Conservation (phyloP, 2,113 vertebrate genomes). For the Aegotheles bennettii region DNA sequence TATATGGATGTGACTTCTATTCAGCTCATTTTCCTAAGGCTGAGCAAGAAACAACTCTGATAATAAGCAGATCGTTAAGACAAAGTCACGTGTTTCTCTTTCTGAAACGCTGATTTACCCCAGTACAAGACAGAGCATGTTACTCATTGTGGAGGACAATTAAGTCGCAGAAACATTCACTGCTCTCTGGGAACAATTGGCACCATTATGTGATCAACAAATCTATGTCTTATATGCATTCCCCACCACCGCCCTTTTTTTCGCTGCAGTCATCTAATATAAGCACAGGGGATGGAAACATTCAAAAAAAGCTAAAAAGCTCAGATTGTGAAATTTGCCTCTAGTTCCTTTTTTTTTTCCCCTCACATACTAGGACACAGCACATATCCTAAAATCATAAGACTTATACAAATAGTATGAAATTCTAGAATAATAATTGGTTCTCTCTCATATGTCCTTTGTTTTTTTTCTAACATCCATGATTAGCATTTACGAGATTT, state of each 20-base stretch:
- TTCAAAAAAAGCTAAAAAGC: no score
- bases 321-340: neutral
- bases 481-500: neutral
- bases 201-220: conserved; percentile 33
- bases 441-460: neutral
- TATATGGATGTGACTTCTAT: neutral
- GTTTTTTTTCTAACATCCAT: neutral
- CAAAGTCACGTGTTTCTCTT: neutral
- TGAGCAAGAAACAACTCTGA: neutral
- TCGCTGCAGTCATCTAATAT: neutral
- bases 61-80: neutral
- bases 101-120: conserved; percentile 28
- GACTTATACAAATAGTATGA: neutral
- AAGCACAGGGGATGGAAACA: neutral
- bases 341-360: neutral
- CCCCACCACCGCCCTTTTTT: neutral
- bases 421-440: neutral
- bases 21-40: neutral
- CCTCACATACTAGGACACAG: neutral
- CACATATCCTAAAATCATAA: neutral
- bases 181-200: conserved; percentile 17
- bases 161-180: conserved; percentile 57
- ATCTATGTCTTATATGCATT: neutral
- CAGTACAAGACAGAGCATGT: conserved; percentile 62
- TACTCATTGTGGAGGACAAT: conserved; percentile 59